These are phyloP conservation scores for Campoplex nolae DNA, from an alignment of 2,888 invertebrate species.

Conservation along the genomic window DNA sequence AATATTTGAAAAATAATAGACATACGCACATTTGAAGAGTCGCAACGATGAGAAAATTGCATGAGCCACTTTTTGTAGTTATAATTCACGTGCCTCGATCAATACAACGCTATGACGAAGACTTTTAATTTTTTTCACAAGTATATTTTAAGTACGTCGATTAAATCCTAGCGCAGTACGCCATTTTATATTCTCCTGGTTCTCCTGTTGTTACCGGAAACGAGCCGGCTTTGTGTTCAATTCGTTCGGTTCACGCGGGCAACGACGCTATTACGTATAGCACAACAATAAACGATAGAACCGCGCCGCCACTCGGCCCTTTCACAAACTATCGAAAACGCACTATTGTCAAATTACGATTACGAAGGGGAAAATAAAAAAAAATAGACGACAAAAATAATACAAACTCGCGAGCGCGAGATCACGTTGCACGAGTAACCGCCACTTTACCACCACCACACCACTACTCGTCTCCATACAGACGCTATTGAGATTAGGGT, in stretches of 20 bases:
- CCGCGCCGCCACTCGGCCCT: slow-evolving; percentile 41
- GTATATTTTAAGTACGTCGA: slow-evolving; percentile 28
- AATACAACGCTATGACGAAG: slow-evolving; percentile 10
- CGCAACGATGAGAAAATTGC: slow-evolving; percentile 17
- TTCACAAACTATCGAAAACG: slow-evolving; percentile 30
- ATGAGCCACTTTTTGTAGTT: background rate
- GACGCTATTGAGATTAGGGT: background rate
- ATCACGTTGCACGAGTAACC: slow-evolving; percentile 10
- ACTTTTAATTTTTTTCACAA: slow-evolving; percentile 10
- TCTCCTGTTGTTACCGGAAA: slow-evolving; percentile 69
- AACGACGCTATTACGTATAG: slow-evolving; percentile 42
- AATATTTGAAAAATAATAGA: slow-evolving; percentile 20
- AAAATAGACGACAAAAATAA: slow-evolving; percentile 9
- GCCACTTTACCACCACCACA: background rate
- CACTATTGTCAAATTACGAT: slow-evolving; percentile 55
- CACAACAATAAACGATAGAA: slow-evolving; percentile 33
- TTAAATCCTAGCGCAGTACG: slow-evolving; percentile 59
- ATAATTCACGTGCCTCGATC: background rate
- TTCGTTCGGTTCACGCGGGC: slow-evolving; percentile 73
- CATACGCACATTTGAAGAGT: slow-evolving; percentile 45
- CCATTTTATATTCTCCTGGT: slow-evolving; percentile 61
- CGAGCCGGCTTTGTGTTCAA: slow-evolving; percentile 69
- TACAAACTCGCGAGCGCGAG: background rate
- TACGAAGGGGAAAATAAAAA: slow-evolving; percentile 3
- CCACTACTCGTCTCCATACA: background rate